phyloP scores from a whole-genome alignment of 2,797 vertebrate species.

The Gymnothorax javanicus region DNA sequence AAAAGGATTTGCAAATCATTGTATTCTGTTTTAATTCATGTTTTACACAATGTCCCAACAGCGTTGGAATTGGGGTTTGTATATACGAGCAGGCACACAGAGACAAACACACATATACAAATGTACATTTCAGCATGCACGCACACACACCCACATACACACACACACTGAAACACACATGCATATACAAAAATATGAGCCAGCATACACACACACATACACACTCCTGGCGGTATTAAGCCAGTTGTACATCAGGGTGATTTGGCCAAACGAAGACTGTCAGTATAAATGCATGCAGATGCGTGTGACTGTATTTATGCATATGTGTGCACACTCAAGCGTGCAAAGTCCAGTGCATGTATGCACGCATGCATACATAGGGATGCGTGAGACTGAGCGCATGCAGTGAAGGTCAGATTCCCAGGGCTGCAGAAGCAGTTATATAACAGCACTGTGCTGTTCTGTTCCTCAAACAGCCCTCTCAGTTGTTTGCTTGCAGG shows the following conservation, averaged over 20 bases:
- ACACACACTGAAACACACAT: not conserved
- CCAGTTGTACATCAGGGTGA: not conserved
- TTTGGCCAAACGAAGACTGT: conserved; percentile 26
- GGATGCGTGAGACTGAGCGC: not conserved
- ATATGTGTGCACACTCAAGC: not conserved
- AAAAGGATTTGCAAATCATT: too few species aligned
- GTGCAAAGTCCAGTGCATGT: not conserved
- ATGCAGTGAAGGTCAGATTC: not conserved
- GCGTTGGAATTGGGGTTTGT: too few species aligned
- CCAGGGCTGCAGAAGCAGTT: not conserved
- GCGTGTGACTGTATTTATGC: conserved; percentile 20
- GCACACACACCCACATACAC: not conserved
- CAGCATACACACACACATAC: not conserved
- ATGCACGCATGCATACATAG: not conserved
- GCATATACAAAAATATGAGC: not conserved
- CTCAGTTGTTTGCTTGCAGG: not conserved
- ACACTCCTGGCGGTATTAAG: not conserved
- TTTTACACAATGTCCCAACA: too few species aligned
- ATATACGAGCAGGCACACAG: not conserved
- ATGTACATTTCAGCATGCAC: not conserved
- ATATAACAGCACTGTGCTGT: not conserved
- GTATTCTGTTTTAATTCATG: too few species aligned
- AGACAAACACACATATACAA: not conserved
- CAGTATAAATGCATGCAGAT: conserved; percentile 29
- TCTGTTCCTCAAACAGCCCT: not conserved